Base-by-base conservation (phyloP, 2,113 vertebrate genomes). In the Mesitornis unicolor region DNA sequence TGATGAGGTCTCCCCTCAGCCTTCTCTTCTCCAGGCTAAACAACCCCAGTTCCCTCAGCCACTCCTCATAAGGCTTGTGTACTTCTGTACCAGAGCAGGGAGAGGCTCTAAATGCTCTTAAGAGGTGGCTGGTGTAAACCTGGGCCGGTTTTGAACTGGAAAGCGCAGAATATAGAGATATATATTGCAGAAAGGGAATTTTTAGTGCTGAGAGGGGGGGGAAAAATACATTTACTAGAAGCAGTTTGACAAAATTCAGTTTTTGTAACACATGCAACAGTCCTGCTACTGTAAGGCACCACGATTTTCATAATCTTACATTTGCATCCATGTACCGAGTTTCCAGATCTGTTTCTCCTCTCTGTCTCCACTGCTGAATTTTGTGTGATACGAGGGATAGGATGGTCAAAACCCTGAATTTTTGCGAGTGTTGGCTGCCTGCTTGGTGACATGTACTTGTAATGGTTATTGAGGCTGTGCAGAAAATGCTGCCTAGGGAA, bases 331-430 rank as follows among this genome's bases (percentile, higher is more conserved):
- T 2, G 21, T 22, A 43, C 48, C 25, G 7, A 71, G 53, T 73
- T 90, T 76, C 54, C 88, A 90, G 88, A 87, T 91, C 79, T 10
- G 78, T 71, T 73, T 87, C 78, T 87, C 84, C 78, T 87, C 69
- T 64, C 43, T 4, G 6, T 70, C 73, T 85, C 43, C 16, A 13
- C 35, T 0, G 2, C 12, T 63, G 61, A 33, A 4, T 93, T 74
- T 86, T 42, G 73, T 26, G 7, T 47, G 84, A 38, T 75, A 2
- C 3, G 38, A 91, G 38, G 70, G 48, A 28, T 13, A 29, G 31
- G 79, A 84, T 91, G 85, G 79, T 94, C 53, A 50, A 65, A 83
- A 18, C 24, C 13, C 28, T 57, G 57, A 40, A 26, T 88, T 63
- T 61, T 45, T 28, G 54, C 38, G 51, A 88, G 53, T 73, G 67